A percentile compares a stretch with the other conserved stretches of the same genome.
These are phyloP conservation scores for Pseudochaenichthys georgianus DNA, from an alignment of 2,797 vertebrate genomes.

Conservation along the genomic window DNA sequence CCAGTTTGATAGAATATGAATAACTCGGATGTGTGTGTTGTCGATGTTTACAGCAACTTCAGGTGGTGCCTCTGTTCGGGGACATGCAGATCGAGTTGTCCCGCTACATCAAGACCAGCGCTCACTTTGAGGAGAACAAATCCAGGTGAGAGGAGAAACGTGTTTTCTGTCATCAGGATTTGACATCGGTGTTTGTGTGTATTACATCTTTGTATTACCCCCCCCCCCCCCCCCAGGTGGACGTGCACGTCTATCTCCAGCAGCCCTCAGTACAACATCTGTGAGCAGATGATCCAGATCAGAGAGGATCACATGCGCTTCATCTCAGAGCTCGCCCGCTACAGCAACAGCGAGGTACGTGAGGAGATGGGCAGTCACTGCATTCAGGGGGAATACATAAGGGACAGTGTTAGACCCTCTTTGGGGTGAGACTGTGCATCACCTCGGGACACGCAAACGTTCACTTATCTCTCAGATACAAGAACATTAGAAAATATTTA, in stretches of 20 bases:
- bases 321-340: conserved; percentile 98
- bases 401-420: too few relatives aligned
- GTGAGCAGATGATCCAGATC: conserved; percentile 99
- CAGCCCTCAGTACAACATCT: conserved; percentile 99
- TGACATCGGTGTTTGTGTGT: not conserved
- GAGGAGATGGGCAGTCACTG: not conserved
- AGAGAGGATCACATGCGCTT: conserved; percentile 99
- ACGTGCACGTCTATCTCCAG: conserved; percentile 94
- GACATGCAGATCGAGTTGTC: conserved; percentile 99
- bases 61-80: conserved; percentile 97
- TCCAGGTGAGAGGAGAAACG: conserved; percentile 87
- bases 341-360: conserved; percentile 97
- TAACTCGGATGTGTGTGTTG: not conserved
- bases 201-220: not conserved
- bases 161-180: not conserved
- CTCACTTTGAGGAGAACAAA: conserved; percentile 99
- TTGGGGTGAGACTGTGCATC: too few relatives aligned
- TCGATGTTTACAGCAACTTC: conserved; percentile 89
- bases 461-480: too few relatives aligned
- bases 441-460: too few relatives aligned
- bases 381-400: too few relatives aligned
- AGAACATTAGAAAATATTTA: too few relatives aligned
- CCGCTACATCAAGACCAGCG: conserved; percentile 98
- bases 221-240: conserved; percentile 84
- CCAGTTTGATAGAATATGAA: too few relatives aligned